Percentiles rank a stretch among this genome's conserved stretches.
These are phyloP conservation scores for Cantharis rufa DNA, from an alignment of 2,888 invertebrate genomes.

Conservation along the genomic window DNA sequence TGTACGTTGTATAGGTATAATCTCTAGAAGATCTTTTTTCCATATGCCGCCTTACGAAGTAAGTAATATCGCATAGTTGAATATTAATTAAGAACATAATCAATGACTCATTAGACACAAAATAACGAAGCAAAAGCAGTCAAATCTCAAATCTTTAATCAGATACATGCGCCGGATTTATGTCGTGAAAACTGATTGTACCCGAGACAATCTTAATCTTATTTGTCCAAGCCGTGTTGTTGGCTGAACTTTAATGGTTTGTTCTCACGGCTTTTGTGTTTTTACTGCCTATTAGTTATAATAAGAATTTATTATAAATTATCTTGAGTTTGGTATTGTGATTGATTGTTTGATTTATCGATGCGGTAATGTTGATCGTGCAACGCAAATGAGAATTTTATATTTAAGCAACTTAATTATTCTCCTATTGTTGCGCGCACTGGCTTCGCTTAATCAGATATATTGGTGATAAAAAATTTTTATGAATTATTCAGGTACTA, in stretches of 20 bases:
- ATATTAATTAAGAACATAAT: constrained; percentile 24
- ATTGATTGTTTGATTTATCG: constrained; percentile 29
- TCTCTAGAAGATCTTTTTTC: not conserved
- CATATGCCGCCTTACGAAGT: constrained; percentile 3
- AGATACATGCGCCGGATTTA: constrained; percentile 37
- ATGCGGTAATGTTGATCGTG: not conserved
- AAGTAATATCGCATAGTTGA: constrained; percentile 9
- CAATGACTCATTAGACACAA: constrained; percentile 30
- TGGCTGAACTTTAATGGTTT: constrained; percentile 31
- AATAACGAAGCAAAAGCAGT: constrained; percentile 28
- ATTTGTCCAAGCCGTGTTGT: constrained; percentile 35
- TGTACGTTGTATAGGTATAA: not conserved
- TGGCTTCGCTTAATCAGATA: not conserved
- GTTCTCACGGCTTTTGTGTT: constrained; percentile 33
- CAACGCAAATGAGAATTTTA: not conserved
- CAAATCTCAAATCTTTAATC: constrained; percentile 29
- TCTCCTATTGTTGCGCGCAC: not conserved
- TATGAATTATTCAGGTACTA: not conserved
- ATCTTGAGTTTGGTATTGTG: constrained; percentile 17
- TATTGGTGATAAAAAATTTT: not conserved
- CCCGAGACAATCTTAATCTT: constrained; percentile 32
- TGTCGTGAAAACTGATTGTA: constrained; percentile 37
- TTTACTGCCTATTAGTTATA: constrained; percentile 9
- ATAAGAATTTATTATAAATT: constrained; percentile 29
- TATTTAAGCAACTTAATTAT: not conserved